Base-by-base conservation (phyloP, 2,113 vertebrate species). In the Anas platyrhynchos region DNA sequence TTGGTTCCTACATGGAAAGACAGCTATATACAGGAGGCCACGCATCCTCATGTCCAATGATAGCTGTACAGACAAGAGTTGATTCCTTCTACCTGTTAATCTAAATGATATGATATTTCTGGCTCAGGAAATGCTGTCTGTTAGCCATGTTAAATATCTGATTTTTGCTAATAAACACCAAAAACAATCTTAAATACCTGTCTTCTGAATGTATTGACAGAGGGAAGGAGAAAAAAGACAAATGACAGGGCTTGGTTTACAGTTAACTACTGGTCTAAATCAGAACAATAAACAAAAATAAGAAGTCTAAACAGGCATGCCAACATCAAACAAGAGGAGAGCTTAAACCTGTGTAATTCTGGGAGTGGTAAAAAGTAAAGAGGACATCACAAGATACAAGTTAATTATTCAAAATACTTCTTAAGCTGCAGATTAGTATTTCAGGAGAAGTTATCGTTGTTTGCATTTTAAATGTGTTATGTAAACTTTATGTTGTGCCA, bases 101-200 rank as follows among this genome's bases (percentile, higher is more conserved):
- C 16, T 22, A 14, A 65, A 72, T 0, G 6, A 7, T 29, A 56
- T 79, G 36, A 46, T 56, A n/a, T 59, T 61, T 65, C 83, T 81
- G 80, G 25, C 74, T 93, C 74, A 75, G 80, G 88, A 96, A 93
- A 66, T 16, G 55, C 43, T 38, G 29, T 78, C 74, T 86, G 76
- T 73, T 91, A 61, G 81, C 74, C 83, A 16, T 92, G 26, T 79
- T 76, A 61, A 83, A 94, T 25, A 38, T 55, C 18, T 62, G 36
- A 50, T 15, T 93, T 94, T 96, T 89, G 61, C 83, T 95, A 97
- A 94, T 96, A 96, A 96, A 97, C 31, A 21, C 13, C 9, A 7
- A 2, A 86, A 88, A 58, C 11, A 11, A 16, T 73, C 46, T 59
- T 31, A 44, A 74, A 46, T 34, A 52, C 6, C 5, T 56, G 56